Evolutionary conservation across 2,888 invertebrate genomes (phyloP).

Genomic region (Oeneis ivallda): DNA sequence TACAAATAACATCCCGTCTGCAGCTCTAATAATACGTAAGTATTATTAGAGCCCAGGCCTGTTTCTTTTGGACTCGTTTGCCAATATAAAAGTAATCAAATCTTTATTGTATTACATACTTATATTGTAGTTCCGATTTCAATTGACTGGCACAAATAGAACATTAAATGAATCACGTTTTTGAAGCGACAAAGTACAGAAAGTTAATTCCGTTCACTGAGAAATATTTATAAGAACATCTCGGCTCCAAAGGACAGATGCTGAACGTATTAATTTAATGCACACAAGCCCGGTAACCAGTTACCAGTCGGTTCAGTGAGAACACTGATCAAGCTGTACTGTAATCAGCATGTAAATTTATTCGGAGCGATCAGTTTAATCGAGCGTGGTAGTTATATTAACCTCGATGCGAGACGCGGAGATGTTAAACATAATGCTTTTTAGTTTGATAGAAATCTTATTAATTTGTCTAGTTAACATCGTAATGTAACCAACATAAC

Average conservation of each 20-base stretch:
- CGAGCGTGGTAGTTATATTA: constrained; percentile 67
- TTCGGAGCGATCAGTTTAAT: constrained; percentile 75
- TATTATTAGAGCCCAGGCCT: not conserved
- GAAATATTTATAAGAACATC: constrained; percentile 20
- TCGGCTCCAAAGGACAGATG: constrained; percentile 25
- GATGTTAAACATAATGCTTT: constrained; percentile 62
- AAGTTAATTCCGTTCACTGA: not conserved
- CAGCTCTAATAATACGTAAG: constrained; percentile 28
- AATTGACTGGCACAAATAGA: constrained; percentile 19
- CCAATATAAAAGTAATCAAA: constrained; percentile 26
- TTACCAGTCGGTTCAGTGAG: constrained; percentile 66
- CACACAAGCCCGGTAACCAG: constrained; percentile 56
- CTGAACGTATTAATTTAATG: constrained; percentile 57
- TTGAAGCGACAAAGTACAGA: constrained; percentile 1
- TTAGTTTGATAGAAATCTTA: constrained; percentile 59
- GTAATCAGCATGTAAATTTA: constrained; percentile 77
- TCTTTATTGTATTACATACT: not conserved
- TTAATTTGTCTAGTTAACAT: constrained; percentile 44
- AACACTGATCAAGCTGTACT: constrained; percentile 66
- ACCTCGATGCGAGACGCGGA: constrained; percentile 68
- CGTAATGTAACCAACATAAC: constrained; percentile 41
- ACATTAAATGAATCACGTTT: constrained; percentile 15
- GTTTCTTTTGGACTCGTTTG: constrained; percentile 19
- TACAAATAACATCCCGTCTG: constrained; percentile 32
- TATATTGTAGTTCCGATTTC: constrained; percentile 19